Base-by-base conservation (phyloP, 2,113 vertebrate genomes). In the Mobula birostris region DNA sequence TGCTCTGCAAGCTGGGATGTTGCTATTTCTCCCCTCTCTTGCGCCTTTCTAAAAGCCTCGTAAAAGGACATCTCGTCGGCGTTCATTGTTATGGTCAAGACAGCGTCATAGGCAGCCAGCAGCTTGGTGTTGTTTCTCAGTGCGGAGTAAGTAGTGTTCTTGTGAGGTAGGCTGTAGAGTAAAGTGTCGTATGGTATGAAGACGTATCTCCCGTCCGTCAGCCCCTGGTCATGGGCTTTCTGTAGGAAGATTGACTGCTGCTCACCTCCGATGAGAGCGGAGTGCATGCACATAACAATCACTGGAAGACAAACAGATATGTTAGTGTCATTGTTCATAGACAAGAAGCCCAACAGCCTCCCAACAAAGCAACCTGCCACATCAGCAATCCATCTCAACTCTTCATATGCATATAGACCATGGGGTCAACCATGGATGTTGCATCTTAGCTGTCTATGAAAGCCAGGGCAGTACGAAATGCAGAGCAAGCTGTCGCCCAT, bases 261-360 rank as follows among this genome's bases (percentile, higher is more conserved):
- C 79, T 98, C 95, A 19, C 98, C 98, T 94, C 98, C 98, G 66
- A 98, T 94, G 95, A 99, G 96, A 78, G 97, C 94, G 0, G 98
- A 99, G 95, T 98, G 98, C 98, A 99, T 98, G 96, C 98, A 99
- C 97, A 99, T 97, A 94, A 99, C 95, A 85, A 99, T 96, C 94
- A 98, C 98, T 99, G 96, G 92, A 97, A 97, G 12, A 93, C 32
- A 72, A 93, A 92, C 15, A 36, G 9, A 21, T 15, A 24, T 36
- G 48, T 93, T 48, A 93, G 11, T 7, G 36, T 21, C 21, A 36
- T 5, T 24, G 5, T 11, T 61, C 15, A 68, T 0, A 4, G 14
- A 1, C 29, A 90, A 27, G 11, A 24, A 15, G n/a, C 1, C 9
- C n/a, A 70, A 36, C 17, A 91, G 17, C 19, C 19, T 40, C 21